These are phyloP conservation scores for Drosophila colorata DNA, from an alignment of 2,888 invertebrate genomes.

Conservation along the genomic window DNA sequence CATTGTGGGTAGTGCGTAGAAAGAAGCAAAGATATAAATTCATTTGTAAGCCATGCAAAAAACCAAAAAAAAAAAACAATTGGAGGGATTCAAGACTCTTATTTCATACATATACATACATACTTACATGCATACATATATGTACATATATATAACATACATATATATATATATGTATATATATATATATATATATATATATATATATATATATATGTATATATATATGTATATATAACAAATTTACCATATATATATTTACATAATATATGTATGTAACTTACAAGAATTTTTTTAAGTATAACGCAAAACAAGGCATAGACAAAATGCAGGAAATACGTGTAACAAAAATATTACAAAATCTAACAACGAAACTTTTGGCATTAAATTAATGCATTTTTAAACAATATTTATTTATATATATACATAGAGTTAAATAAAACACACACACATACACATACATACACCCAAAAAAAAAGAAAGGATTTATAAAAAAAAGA, in stretches of 20 bases:
- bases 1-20: slow-evolving; percentile 1
- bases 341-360: slow-evolving; percentile 78
- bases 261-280: slow-evolving; percentile 44
- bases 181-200: slow-evolving; percentile 26
- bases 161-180: slow-evolving; percentile 26
- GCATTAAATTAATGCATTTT: slow-evolving; percentile 79
- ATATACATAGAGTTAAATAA: slow-evolving; percentile 46
- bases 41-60: slow-evolving; percentile 47
- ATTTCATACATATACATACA: slow-evolving; percentile 68
- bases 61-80: slow-evolving; percentile 55
- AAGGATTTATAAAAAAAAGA: slow-evolving; percentile 11
- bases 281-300: slow-evolving; percentile 38
- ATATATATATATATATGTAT: slow-evolving; percentile 36
- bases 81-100: slow-evolving; percentile 85
- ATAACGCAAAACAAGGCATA: slow-evolving; percentile 46
- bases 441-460: slow-evolving; percentile 34
- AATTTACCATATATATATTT: slow-evolving; percentile 45
- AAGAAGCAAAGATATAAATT: slow-evolving; percentile 20
- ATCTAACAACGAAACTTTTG: slow-evolving; percentile 80
- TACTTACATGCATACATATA: slow-evolving; percentile 11
- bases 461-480: slow-evolving; percentile 20
- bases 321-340: slow-evolving; percentile 75
- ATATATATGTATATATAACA: slow-evolving; percentile 45
- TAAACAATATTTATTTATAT: slow-evolving; percentile 68
- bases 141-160: slow-evolving; percentile 29